Base-by-base conservation (phyloP, 2,113 vertebrate genomes). In the Ophiodon elongatus region DNA sequence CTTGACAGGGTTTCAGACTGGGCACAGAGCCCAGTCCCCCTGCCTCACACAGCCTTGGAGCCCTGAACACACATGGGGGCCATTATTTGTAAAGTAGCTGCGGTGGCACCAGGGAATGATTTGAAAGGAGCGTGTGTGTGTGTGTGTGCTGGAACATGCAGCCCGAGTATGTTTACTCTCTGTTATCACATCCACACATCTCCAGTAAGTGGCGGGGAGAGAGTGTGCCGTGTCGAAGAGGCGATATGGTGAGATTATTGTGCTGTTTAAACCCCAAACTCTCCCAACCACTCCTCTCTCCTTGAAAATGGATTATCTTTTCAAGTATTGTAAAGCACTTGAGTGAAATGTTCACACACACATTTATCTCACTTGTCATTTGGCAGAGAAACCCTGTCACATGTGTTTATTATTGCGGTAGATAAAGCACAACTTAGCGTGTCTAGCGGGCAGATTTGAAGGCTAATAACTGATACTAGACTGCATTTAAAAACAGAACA, bases 71-170 rank as follows among this genome's bases (percentile, higher is more conserved):
- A 95, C 93, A 94, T 95, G 93, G 92, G 94, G 92, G 91, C 88
- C 87, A 94, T 95, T 95, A 95, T 93, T 95, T 93, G 92, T 94
- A 94, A 95, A 95, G 93, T 95, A 95, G 94, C 94, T 94, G 92
- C 66, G 83, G 91, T 93, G 94, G 90, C 93, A 92, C 90, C 83
- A 89, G 93, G 91, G 94, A 93, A 94, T 91, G 82, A 89, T 94
- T 94, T 94, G 82, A 93, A 90, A 91, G 72, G 88, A 85, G 85
- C 21, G 65, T 57, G 8, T 79, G 82, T 69, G 64, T 57, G 59
- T 59, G 27, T 52, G 76, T 39, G 70, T 56, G 69, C 37, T 88
- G 52, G 56, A 91, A 93, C 89, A 90, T 88, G 80, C 83, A 60
- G 84, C 90, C 81, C 1, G 64, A 79, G 86, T 92, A 72, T 93